Evolutionary conservation across 2,113 vertebrate genomes (phyloP).

Genomic region (Arothron firmamentum): DNA sequence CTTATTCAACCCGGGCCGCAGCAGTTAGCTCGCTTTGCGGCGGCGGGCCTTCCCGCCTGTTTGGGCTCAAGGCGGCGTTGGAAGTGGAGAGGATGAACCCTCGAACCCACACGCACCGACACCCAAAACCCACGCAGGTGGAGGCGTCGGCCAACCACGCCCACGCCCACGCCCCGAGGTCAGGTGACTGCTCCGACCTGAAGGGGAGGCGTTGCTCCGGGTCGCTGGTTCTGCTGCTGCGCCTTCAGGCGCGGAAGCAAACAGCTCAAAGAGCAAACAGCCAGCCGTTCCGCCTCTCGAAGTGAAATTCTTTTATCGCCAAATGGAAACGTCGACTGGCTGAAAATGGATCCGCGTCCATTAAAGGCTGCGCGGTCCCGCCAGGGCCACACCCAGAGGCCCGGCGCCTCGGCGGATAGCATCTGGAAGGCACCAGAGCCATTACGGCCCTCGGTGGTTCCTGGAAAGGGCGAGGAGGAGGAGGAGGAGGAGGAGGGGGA

Average conservation of each 20-base stretch:
- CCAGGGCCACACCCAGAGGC: conserved; percentile 27
- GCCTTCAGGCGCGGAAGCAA: background rate
- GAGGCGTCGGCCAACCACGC: no score
- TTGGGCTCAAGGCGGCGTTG: no score
- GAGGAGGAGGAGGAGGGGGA: background rate
- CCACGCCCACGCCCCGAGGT: no score
- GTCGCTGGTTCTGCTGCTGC: no score
- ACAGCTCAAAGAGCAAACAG: background rate
- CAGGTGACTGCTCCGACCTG: no score
- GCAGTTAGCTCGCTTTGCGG: no score
- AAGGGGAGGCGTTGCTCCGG: no score
- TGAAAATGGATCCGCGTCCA: conserved; percentile 14
- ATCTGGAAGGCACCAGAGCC: conserved; percentile 57
- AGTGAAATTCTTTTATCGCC: background rate
- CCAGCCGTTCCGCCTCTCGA: background rate
- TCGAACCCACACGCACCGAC: no score
- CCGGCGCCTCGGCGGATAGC: conserved; percentile 54
- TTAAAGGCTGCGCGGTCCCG: conserved; percentile 29
- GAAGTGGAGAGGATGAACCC: no score
- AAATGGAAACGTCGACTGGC: conserved; percentile 14
- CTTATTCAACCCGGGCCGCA: no score
- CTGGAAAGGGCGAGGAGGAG: conserved; percentile 35
- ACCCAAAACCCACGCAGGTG: no score
- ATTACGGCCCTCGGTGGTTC: conserved; percentile 55
- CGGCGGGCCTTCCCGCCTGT: no score